Conservation (phyloP, 1,140 invertebrate species). For the Macrobrachium nipponense region DNA sequence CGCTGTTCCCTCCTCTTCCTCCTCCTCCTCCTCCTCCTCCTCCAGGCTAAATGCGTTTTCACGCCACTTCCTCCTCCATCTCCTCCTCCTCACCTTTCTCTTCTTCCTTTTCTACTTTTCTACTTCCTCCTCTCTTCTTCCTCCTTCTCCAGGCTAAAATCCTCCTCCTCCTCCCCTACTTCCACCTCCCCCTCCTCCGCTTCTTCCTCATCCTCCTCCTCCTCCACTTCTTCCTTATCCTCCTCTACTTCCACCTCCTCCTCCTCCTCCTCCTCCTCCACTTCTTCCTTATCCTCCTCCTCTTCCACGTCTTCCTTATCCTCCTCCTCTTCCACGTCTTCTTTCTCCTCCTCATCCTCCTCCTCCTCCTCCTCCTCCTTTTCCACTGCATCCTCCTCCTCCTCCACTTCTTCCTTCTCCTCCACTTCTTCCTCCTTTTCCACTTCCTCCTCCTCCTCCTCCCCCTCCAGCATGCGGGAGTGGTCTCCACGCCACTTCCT, state of each 20-base stretch:
- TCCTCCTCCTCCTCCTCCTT: neutral
- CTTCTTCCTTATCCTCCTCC: neutral
- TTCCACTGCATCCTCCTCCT: neutral
- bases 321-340: neutral
- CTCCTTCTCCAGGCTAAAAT: too few species aligned
- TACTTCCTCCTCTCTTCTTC: too few species aligned
- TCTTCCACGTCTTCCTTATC: neutral
- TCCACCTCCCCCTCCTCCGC: neutral
- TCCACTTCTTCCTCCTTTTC: neutral
- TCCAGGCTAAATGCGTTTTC: too few species aligned
- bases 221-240: neutral
- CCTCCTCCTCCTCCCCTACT: too few species aligned
- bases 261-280: neutral
- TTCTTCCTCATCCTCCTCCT: slow-evolving; percentile 6
- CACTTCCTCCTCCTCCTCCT: slow-evolving; percentile 9
- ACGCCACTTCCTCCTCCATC: slow-evolving; percentile 18
- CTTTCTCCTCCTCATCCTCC: neutral
- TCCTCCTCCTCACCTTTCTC: neutral
- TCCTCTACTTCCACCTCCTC: neutral
- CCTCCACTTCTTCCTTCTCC: neutral
- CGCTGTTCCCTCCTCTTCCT: neutral
- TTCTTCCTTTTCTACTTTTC: neutral
- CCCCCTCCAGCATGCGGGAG: slow-evolving; percentile 1
- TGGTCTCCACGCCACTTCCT: too few species aligned
- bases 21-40: neutral